These are phyloP conservation scores for Rhinolophus sinicus DNA, from an alignment of 2,113 vertebrate species.

Conservation along the genomic window DNA sequence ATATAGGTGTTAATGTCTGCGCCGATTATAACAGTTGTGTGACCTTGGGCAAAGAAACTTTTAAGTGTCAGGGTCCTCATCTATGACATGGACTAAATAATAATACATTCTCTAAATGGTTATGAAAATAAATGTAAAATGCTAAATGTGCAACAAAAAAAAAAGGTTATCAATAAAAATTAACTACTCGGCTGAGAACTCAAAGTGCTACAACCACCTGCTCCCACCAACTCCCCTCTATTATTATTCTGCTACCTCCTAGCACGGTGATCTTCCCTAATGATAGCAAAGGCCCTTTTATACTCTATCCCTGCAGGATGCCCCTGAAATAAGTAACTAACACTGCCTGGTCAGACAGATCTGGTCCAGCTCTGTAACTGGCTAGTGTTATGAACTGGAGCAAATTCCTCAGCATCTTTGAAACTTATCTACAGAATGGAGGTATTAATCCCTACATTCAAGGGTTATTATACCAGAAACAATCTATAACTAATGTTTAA, in stretches of 20 bases:
- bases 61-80: not conserved
- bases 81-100: not conserved
- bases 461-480: not conserved
- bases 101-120: not conserved
- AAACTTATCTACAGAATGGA: not conserved
- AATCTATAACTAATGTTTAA: not conserved
- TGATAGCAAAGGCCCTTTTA: not conserved
- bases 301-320: not conserved
- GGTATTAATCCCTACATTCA: not conserved
- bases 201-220: not conserved
- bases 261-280: not conserved
- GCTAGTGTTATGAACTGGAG: not conserved
- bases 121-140: conserved; percentile 10
- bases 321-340: not conserved
- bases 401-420: not conserved
- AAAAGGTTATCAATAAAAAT: not conserved
- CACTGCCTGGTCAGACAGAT: not conserved
- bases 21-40: not conserved
- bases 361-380: not conserved
- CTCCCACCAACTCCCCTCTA: not conserved
- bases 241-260: not conserved
- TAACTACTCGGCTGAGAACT: not conserved
- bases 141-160: not conserved
- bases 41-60: not conserved
- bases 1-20: not conserved